Evolutionary conservation across 2,888 invertebrate species (phyloP), one percentile per base, ranked within the genome.

Genomic region (Eupithecia pulchellata): DNA sequence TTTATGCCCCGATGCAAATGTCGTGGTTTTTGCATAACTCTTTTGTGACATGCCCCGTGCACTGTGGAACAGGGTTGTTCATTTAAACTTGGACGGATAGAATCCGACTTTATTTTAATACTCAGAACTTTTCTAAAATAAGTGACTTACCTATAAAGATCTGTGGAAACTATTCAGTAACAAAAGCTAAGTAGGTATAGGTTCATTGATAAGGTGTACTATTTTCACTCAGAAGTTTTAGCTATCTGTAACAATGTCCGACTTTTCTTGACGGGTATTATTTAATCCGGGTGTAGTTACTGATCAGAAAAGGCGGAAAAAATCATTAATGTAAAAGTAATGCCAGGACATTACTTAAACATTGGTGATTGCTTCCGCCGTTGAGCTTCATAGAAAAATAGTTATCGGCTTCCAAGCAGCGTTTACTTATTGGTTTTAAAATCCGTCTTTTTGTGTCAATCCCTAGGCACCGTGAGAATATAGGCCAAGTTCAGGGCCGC

Each of bases 401-500:
- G 6, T n/a, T 42, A n/a, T 8, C 42, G 36, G 36, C 34, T 6
- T 11, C 14, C 4, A 36, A 14, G 13, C 36, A 36, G 14, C n/a
- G 42, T 55, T 6, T 17, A 29, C 8, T 57, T 29, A 8, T 8
- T 57, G 29, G 17, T 63, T 62, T 17, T 9, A 6, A 20, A 58
- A 9, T 58, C 67, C 68, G 71, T 42, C 68, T 63, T 32, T 61
- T 68, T n/a, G 2, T 4, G 52, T 20, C 5, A 36, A 66, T 29
- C 63, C 32, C 57, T 72, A 66, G 86, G 75, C 69, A 84, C 77
- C 92, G 93, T 93, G 93, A 88, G 93, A 93, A 93, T 86, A 80
- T 91, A 80, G 90, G 91, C 86, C 92, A 93, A 93, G 93, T 92
- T 93, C 93, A 93, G 80, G 87, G 88, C 77, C 76, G 77, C 73